Evolutionary conservation across 2,113 vertebrate genomes (phyloP).

Genomic region (Hyperoodon ampullatus): DNA sequence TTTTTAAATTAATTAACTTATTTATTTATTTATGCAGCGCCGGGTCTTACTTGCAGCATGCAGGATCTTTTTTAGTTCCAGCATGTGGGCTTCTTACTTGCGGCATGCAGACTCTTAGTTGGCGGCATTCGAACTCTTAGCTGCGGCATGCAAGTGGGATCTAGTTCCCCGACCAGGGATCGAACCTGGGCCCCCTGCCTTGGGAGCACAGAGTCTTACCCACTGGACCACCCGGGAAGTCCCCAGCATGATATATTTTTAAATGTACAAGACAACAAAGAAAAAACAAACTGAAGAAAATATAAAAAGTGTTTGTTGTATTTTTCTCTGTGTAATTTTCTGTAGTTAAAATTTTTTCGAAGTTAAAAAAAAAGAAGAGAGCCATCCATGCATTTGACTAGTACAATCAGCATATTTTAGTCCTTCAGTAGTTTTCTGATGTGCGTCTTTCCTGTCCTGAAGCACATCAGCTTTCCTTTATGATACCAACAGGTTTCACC

Average conservation of each 20-base stretch:
- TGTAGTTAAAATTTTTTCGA: background rate
- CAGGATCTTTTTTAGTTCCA: too few relatives aligned
- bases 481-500: background rate
- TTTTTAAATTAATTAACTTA: too few relatives aligned
- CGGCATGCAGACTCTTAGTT: too few relatives aligned
- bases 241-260: background rate
- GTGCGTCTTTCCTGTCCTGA: background rate
- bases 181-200: too few relatives aligned
- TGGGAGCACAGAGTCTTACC: too few relatives aligned
- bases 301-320: background rate
- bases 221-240: too few relatives aligned
- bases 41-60: too few relatives aligned
- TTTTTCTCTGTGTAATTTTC: slow-evolving; percentile 37
- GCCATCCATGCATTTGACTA: background rate
- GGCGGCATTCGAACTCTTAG: too few relatives aligned
- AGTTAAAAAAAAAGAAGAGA: background rate
- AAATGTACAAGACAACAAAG: background rate
- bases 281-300: background rate
- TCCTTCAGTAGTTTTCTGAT: background rate
- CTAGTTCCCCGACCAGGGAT: too few relatives aligned
- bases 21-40: too few relatives aligned
- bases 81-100: too few relatives aligned
- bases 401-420: background rate
- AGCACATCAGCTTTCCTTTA: background rate
- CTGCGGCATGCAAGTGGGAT: too few relatives aligned